Percentiles rank a stretch among this genome's conserved stretches.
phyloP scores from a whole-genome alignment of 2,113 vertebrate genomes.

The Microtus richardsoni region DNA sequence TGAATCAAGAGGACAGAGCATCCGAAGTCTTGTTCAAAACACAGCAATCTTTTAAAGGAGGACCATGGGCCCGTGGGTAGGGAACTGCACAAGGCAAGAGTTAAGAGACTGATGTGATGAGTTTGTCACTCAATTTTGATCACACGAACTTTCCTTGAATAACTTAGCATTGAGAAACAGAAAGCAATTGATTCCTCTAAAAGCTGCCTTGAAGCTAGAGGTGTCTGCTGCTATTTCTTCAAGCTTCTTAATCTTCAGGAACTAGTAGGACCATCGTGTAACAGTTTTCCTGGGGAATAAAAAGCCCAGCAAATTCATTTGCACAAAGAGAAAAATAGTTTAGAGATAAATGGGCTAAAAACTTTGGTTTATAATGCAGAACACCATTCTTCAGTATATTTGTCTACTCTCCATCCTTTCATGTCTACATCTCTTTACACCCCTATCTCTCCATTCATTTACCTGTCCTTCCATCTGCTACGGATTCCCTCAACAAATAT shows the following conservation, averaged over 20 bases:
- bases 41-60: not conserved
- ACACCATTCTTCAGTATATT: no score
- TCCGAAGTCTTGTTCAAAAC: conserved; percentile 30
- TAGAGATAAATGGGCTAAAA: not conserved
- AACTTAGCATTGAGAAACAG: not conserved
- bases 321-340: not conserved
- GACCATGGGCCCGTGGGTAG: not conserved
- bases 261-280: not conserved
- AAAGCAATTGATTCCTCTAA: not conserved
- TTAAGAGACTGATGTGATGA: not conserved
- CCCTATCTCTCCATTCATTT: not conserved
- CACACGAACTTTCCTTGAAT: not conserved
- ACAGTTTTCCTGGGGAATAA: not conserved
- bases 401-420: not conserved
- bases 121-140: not conserved
- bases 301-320: not conserved
- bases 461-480: not conserved
- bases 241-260: not conserved
- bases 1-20: not conserved
- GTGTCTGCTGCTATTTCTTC: not conserved
- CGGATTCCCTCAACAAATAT: not conserved
- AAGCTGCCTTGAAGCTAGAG: not conserved
- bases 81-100: not conserved
- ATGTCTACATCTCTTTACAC: not conserved
- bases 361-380: not conserved